phyloP scores from a whole-genome alignment of 2,888 invertebrate genomes.

The Lobophora halterata region DNA sequence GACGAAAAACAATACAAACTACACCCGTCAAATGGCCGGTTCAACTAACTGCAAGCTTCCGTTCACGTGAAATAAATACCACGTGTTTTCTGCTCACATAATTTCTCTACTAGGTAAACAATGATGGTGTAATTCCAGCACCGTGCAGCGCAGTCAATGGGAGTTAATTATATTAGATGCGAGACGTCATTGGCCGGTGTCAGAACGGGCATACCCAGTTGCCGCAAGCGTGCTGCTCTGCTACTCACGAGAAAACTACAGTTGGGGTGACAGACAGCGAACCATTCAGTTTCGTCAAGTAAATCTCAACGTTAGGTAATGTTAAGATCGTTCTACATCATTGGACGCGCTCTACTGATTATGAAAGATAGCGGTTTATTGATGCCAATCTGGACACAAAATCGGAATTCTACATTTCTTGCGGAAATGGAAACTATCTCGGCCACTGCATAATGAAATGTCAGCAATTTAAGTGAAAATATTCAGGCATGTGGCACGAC shows the following conservation, averaged over 20 bases:
- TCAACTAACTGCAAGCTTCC: conserved; percentile 30
- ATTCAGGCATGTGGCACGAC: conserved; percentile 47
- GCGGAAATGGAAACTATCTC: no score
- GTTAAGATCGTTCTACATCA: conserved; percentile 52
- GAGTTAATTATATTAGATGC: conserved; percentile 60
- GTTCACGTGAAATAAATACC: conserved; percentile 35
- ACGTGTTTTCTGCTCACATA: conserved; percentile 43
- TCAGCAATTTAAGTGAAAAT: conserved; percentile 48
- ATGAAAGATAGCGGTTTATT: conserved; percentile 40
- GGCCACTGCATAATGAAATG: no score
- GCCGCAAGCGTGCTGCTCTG: conserved; percentile 42
- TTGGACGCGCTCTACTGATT: conserved; percentile 53
- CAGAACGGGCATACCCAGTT: conserved; percentile 33
- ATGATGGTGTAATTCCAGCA: conserved; percentile 44
- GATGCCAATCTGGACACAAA: conserved; percentile 49
- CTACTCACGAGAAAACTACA: conserved; percentile 54
- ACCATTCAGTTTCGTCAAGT: conserved; percentile 56
- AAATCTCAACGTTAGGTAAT: conserved; percentile 57
- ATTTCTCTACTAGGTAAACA: conserved; percentile 50
- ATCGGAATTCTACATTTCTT: no score
- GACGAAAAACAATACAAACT: conserved; percentile 9
- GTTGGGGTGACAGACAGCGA: conserved; percentile 49
- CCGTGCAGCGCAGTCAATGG: conserved; percentile 55
- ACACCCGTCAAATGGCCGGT: conserved; percentile 15
- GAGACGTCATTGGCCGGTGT: conserved; percentile 49